Conservation (phyloP, 1,140 invertebrate genomes). For the Eupristina koningsbergeri region DNA sequence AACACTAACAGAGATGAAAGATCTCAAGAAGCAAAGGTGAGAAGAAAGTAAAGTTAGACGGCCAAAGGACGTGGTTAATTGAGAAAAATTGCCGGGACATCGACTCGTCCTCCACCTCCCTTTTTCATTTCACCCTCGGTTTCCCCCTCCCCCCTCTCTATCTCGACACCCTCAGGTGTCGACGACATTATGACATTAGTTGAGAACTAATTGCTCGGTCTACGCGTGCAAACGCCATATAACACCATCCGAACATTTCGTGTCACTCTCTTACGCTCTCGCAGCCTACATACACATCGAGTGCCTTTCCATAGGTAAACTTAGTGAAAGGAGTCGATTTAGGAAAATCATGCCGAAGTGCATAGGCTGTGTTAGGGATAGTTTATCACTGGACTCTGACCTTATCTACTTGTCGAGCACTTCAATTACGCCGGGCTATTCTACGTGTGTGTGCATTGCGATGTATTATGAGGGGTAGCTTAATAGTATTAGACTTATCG, state of each 20-base stretch:
- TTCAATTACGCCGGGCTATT: slow-evolving; percentile 36
- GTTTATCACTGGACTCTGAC: slow-evolving; percentile 1
- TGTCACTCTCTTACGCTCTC: neutral
- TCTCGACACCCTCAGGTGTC: slow-evolving; percentile 37
- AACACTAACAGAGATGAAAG: slow-evolving; percentile 12
- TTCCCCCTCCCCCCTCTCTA: neutral
- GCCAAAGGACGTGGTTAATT: slow-evolving; percentile 50
- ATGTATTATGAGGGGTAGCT: slow-evolving; percentile 4
- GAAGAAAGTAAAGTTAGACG: neutral
- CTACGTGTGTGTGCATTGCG: neutral
- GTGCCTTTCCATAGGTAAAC: slow-evolving; percentile 1
- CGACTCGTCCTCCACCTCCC: neutral
- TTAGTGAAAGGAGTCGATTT: neutral
- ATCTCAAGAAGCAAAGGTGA: slow-evolving; percentile 35
- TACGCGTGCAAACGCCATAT: slow-evolving; percentile 1
- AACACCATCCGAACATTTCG: slow-evolving; percentile 35
- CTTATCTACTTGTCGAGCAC: slow-evolving; percentile 30
- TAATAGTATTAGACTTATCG: slow-evolving; percentile 47
- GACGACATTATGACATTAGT: slow-evolving; percentile 48
- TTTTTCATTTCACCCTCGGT: neutral
- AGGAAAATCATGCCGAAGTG: slow-evolving; percentile 2
- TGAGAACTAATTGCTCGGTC: slow-evolving; percentile 54
- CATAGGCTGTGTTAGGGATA: neutral
- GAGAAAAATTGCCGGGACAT: slow-evolving; percentile 54
- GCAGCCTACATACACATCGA: neutral